Conservation (phyloP, 2,888 invertebrate species). For the Agonopterix heracliana region DNA sequence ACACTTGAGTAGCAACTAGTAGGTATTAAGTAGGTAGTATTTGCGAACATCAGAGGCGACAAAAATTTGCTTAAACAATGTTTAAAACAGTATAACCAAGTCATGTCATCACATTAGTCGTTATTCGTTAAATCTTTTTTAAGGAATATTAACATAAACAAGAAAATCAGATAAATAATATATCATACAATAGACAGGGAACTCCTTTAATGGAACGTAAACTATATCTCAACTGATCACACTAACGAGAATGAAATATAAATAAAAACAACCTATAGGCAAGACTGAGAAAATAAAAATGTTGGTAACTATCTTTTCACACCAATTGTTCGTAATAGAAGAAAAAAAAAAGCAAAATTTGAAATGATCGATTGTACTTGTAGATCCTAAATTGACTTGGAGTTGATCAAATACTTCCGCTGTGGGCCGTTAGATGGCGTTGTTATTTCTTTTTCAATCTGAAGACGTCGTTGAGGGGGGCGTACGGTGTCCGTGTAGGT, state of each 20-base stretch:
- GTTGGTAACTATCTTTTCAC: constrained; percentile 55
- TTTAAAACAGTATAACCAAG: too few relatives aligned
- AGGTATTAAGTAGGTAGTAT: not conserved
- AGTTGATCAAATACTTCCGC: constrained; percentile 8
- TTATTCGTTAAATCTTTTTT: too few relatives aligned
- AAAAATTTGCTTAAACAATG: too few relatives aligned
- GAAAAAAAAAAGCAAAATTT: constrained; percentile 2
- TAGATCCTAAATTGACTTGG: constrained; percentile 28
- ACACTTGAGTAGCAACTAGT: not conserved
- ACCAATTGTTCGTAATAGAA: constrained; percentile 11
- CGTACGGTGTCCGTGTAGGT: constrained; percentile 62
- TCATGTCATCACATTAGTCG: too few relatives aligned
- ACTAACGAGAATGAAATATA: constrained; percentile 51
- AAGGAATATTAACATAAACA: not conserved
- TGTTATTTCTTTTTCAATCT: constrained; percentile 46
- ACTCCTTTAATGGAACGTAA: constrained; percentile 7
- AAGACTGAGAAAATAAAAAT: constrained; percentile 43
- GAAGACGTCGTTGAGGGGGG: constrained; percentile 69
- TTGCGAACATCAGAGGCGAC: not conserved
- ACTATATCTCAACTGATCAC: constrained; percentile 41
- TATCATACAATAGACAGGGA: constrained; percentile 1
- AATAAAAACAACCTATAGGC: constrained; percentile 62
- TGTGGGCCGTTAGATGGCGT: constrained; percentile 26
- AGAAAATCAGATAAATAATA: not conserved
- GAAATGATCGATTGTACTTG: constrained; percentile 7